phyloP scores from a whole-genome alignment of 2,113 vertebrate genomes.

The Oreotragus oreotragus region DNA sequence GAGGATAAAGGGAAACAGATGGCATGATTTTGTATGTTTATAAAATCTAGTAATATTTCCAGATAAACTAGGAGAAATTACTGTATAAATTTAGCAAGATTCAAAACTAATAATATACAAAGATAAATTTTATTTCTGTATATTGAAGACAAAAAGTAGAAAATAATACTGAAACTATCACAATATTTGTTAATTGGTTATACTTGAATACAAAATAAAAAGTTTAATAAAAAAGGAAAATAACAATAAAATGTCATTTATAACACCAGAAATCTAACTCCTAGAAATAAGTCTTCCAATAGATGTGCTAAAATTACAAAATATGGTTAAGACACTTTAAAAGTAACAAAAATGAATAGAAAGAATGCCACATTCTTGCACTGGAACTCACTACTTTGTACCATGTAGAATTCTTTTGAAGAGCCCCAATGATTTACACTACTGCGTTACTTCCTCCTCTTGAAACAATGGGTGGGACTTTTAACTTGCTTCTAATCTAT shows the following conservation, averaged over 20 bases:
- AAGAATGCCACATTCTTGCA: background rate
- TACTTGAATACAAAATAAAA: background rate
- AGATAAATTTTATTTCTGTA: background rate
- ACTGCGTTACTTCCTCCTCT: background rate
- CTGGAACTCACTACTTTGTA: background rate
- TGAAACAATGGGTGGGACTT: background rate
- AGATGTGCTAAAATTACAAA: background rate
- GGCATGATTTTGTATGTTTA: background rate
- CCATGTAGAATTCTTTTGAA: background rate
- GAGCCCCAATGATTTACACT: background rate
- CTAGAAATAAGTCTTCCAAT: background rate
- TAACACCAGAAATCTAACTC: background rate
- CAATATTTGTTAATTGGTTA: background rate
- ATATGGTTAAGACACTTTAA: background rate
- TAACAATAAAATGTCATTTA: background rate
- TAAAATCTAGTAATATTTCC: background rate
- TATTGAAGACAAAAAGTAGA: background rate
- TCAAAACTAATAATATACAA: background rate
- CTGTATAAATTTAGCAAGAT: background rate
- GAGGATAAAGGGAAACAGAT: background rate
- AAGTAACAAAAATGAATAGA: background rate
- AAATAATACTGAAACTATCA: background rate
- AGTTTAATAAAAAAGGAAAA: background rate
- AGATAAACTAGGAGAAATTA: background rate
- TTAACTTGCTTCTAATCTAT: background rate